phyloP scores from a whole-genome alignment of 2,888 invertebrate species.

The Tillus elongatus region DNA sequence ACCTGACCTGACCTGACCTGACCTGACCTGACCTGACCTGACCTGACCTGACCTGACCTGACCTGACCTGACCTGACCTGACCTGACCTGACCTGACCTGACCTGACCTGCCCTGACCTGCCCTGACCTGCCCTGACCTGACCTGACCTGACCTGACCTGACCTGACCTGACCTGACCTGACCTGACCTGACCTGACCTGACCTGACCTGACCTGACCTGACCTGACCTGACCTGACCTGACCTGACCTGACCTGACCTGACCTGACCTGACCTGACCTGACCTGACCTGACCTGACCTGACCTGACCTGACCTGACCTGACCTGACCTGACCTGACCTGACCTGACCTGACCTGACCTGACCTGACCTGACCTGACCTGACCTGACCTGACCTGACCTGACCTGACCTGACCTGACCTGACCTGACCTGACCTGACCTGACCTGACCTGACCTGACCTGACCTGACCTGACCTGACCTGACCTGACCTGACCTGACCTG shows the following conservation, averaged over 20 bases:
- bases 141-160: too few relatives aligned
- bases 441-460: conserved; percentile 4
- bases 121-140: too few relatives aligned
- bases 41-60: conserved; percentile 14
- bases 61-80: conserved; percentile 17
- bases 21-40: conserved; percentile 12
- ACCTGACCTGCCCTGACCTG: too few relatives aligned
- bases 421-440: conserved; percentile 4
- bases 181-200: conserved; percentile 14
- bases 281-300: conserved; percentile 4
- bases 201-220: conserved; percentile 12
- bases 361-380: conserved; percentile 4
- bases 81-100: conserved; percentile 13
- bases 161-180: conserved; percentile 14
- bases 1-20: conserved; percentile 17
- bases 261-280: conserved; percentile 4
- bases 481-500: conserved; percentile 4
- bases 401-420: conserved; percentile 4
- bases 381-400: conserved; percentile 4
- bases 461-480: conserved; percentile 4
- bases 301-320: conserved; percentile 4
- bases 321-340: conserved; percentile 4
- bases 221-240: conserved; percentile 8
- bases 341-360: conserved; percentile 4
- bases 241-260: conserved; percentile 4